Evolutionary conservation across 2,888 invertebrate species (phyloP), one percentile per base, ranked within the genome.

Genomic region (Heliconius erato): DNA sequence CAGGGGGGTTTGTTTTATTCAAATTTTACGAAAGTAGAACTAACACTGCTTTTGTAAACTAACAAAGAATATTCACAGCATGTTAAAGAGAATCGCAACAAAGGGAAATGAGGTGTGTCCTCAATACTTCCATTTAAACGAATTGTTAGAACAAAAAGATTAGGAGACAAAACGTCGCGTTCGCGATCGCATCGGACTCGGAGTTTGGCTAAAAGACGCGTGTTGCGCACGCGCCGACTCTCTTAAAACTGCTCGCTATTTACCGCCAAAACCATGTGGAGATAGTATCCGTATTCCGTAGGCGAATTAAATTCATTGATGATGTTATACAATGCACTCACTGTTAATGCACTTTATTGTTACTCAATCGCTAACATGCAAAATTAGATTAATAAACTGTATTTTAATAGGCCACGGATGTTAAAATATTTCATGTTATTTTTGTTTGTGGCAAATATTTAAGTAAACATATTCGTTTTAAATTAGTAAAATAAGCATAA

Each of bases 41-140:
- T 95, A 94, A 95, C 93, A 94, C 93, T 92, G 89, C 91, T 93
- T 92, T 95, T 94, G 91, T 94, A 85, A 86, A 86, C 87, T 86
- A 91, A 94, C 94, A 95, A 95, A 92, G 91, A 92, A 93, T 93
- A 90, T 93, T 94, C 94, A 94, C 95, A 93, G 92, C 91, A 91
- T 93, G 91, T 94, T 92, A 94, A 89, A 93, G 87, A 92, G 92
- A 92, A 92, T 93, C 84, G 87, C 85, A 90, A 93, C 94, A 94
- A 95, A 90, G 88, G 92, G 88, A 91, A 94, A 94, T 92, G 93
- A 94, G 94, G 90, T 91, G 92, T 93, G 95, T 88, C 94, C 95
- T 93, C 95, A 94, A 94, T 95, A 93, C 91, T 94, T 93, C 92
- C 94, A 94, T 94, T 92, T 91, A 93, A 91, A 91, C 89, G 89